Percentiles rank a stretch among this genome's conserved stretches.
Evolutionary conservation across 2,113 vertebrate species (phyloP).

Genomic region (Myiozetetes cayanensis): DNA sequence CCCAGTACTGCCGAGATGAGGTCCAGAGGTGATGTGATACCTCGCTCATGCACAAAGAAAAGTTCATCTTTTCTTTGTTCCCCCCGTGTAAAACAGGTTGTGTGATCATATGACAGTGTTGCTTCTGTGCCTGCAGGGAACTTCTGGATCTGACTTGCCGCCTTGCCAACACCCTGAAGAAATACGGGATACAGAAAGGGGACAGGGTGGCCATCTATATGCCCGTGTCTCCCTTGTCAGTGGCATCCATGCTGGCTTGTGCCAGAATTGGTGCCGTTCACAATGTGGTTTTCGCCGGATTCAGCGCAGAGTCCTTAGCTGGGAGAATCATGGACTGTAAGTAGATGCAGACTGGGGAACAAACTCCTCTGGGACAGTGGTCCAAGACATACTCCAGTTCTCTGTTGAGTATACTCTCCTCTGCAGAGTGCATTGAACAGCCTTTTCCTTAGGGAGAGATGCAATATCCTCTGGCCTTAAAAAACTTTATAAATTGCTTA

Average conservation of each 20-base stretch:
- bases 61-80: not conserved
- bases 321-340: slow-evolving; percentile 89
- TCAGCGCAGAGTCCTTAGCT: slow-evolving; percentile 87
- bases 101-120: not conserved
- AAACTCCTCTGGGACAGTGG: not conserved
- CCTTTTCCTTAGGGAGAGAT: not conserved
- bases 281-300: slow-evolving; percentile 89
- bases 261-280: slow-evolving; percentile 88
- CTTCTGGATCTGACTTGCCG: slow-evolving; percentile 90
- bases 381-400: not conserved
- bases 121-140: slow-evolving; percentile 73
- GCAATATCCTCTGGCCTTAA: not conserved
- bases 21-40: not conserved
- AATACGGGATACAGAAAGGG: slow-evolving; percentile 80
- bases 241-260: slow-evolving; percentile 91
- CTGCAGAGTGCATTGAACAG: not conserved
- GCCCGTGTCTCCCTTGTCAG: slow-evolving; percentile 83
- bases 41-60: not conserved
- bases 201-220: slow-evolving; percentile 92
- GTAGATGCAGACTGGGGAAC: not conserved
- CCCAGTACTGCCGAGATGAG: not conserved
- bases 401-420: not conserved
- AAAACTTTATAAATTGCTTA: not conserved
- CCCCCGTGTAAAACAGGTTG: rapidly evolving
- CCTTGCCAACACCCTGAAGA: slow-evolving; percentile 89